phyloP scores from a whole-genome alignment of 2,888 invertebrate species.

The Parelbella ahira region DNA sequence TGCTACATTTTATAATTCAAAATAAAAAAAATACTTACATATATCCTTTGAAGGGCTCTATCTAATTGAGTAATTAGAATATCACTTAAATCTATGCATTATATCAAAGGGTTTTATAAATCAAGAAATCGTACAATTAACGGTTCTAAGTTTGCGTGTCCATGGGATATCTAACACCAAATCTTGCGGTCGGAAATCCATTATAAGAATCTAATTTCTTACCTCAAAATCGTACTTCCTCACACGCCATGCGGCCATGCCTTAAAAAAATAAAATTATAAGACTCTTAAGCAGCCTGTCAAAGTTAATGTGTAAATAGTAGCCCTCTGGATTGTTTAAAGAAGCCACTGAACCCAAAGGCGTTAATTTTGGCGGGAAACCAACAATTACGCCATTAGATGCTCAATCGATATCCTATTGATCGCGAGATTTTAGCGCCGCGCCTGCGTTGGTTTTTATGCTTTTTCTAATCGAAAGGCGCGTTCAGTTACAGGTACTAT shows the following conservation, averaged over 20 bases:
- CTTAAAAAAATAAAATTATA: slow-evolving; percentile 67
- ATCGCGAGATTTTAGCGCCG: slow-evolving; percentile 54
- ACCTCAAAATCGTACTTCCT: slow-evolving; percentile 46
- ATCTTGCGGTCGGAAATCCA: slow-evolving; percentile 52
- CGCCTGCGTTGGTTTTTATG: slow-evolving; percentile 36
- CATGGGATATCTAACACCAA: slow-evolving; percentile 22
- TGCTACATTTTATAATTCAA: too few species aligned
- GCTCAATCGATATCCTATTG: slow-evolving; percentile 72
- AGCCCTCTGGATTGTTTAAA: slow-evolving; percentile 51
- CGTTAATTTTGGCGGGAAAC: slow-evolving; percentile 72
- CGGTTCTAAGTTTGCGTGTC: slow-evolving; percentile 23
- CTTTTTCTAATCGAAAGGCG: slow-evolving; percentile 42
- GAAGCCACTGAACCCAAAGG: slow-evolving; percentile 56
- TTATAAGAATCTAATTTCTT: slow-evolving; percentile 55
- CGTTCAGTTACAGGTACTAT: slow-evolving; percentile 45
- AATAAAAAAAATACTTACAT: too few species aligned
- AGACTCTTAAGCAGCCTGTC: slow-evolving; percentile 72
- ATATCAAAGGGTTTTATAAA: too few species aligned
- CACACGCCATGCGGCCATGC: slow-evolving; percentile 55
- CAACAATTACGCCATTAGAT: slow-evolving; percentile 74
- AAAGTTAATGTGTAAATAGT: slow-evolving; percentile 77
- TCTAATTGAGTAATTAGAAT: too few species aligned
- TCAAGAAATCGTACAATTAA: slow-evolving; percentile 19
- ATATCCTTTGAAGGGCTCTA: too few species aligned
- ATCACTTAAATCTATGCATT: too few species aligned